Evolutionary conservation across 2,113 vertebrate species (phyloP).

Genomic region (Petromus typicus): DNA sequence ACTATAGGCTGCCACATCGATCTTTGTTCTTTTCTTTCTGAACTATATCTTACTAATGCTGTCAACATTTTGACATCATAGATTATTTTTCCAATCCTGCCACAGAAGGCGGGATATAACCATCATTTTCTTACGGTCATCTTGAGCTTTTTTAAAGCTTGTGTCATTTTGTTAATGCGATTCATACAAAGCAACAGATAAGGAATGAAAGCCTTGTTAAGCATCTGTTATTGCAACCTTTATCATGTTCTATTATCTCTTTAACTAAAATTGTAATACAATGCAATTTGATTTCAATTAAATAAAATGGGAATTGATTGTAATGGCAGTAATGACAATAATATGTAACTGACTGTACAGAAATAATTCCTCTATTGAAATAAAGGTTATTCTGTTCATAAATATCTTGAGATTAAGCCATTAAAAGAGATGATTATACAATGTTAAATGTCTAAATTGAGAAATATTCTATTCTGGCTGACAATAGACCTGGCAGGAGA

Average conservation of each 20-base stretch:
- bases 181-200: slow-evolving; percentile 21
- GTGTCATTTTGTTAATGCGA: not conserved
- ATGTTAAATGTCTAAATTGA: not conserved
- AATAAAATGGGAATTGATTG: not conserved
- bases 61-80: not conserved
- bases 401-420: slow-evolving; percentile 17
- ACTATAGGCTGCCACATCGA: not conserved
- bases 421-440: not conserved
- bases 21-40: not conserved
- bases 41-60: not conserved
- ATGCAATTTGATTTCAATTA: slow-evolving; percentile 56
- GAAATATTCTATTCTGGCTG: not conserved
- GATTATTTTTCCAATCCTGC: not conserved
- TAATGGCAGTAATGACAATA: slow-evolving; percentile 27
- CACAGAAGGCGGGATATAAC: not conserved
- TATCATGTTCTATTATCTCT: not conserved
- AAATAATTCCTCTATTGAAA: slow-evolving; percentile 48
- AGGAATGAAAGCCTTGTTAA: slow-evolving; percentile 9
- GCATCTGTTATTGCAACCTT: slow-evolving; percentile 19
- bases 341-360: not conserved
- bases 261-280: slow-evolving; percentile 34
- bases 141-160: not conserved
- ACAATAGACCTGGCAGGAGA: not conserved
- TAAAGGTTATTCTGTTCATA: not conserved
- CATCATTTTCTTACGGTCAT: not conserved